Evolutionary conservation across 2,113 vertebrate genomes (phyloP).

Genomic region (Acanthisitta chloris): DNA sequence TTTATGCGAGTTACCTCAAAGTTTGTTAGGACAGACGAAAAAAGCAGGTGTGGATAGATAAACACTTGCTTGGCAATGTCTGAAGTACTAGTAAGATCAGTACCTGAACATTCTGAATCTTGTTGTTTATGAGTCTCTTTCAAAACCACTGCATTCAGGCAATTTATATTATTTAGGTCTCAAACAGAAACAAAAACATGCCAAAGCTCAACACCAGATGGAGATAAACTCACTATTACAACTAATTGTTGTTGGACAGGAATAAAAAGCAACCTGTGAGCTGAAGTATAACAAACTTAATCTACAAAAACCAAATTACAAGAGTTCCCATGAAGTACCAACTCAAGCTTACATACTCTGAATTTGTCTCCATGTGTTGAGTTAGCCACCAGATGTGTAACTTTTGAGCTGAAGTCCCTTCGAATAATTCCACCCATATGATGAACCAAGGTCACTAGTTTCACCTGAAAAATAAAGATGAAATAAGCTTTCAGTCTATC

Average conservation of each 20-base stretch:
- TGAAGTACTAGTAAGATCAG: background rate
- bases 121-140: background rate
- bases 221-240: background rate
- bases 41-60: background rate
- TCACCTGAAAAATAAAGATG: constrained; percentile 77
- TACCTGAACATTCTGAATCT: background rate
- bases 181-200: background rate
- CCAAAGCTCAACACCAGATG: background rate
- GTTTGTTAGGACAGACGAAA: background rate
- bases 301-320: background rate
- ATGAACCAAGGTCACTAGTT: constrained; percentile 93
- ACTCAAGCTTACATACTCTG: constrained; percentile 80
- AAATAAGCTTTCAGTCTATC: background rate
- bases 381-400: constrained; percentile 93
- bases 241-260: background rate
- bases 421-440: constrained; percentile 97
- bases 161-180: background rate
- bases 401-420: constrained; percentile 94
- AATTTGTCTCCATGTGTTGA: constrained; percentile 96
- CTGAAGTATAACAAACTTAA: background rate
- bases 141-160: background rate
- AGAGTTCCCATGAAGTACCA: background rate
- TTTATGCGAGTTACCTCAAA: background rate
- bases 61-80: background rate
- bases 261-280: background rate